Percentiles rank a stretch among this genome's conserved stretches.
Conservation (phyloP, 2,888 invertebrate species). For the Dicyrtomina minuta region DNA sequence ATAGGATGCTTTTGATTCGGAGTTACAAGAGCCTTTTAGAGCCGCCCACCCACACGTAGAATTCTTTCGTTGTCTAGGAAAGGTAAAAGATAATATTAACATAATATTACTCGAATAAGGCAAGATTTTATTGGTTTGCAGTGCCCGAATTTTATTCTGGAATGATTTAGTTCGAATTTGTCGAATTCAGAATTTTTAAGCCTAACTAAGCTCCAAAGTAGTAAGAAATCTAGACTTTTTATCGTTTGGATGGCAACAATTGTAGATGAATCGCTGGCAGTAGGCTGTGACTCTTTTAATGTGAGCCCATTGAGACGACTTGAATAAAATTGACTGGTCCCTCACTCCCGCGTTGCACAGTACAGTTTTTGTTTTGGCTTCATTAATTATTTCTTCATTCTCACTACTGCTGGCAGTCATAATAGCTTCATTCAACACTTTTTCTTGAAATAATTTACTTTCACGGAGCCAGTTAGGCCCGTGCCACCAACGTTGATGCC, state of each 20-base stretch:
- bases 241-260: neutral
- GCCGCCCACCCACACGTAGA: slow-evolving; percentile 17
- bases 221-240: slow-evolving; percentile 5
- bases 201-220: neutral
- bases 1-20: slow-evolving; percentile 28
- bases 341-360: no score
- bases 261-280: slow-evolving; percentile 2
- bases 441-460: no score
- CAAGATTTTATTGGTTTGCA: neutral
- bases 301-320: neutral
- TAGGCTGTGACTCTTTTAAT: slow-evolving; percentile 17
- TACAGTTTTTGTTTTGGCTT: no score
- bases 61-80: slow-evolving; percentile 12
- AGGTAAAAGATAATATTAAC: neutral
- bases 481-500: no score
- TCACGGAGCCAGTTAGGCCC: no score
- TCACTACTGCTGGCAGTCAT: no score
- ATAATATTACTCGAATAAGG: neutral
- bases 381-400: no score
- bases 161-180: neutral
- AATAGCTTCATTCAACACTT: no score
- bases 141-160: neutral
- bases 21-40: neutral
- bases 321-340: neutral
- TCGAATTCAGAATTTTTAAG: neutral